Evolutionary conservation across 2,888 invertebrate species (phyloP), one percentile per base, ranked within the genome.

Genomic region (Lochmaea capreae): DNA sequence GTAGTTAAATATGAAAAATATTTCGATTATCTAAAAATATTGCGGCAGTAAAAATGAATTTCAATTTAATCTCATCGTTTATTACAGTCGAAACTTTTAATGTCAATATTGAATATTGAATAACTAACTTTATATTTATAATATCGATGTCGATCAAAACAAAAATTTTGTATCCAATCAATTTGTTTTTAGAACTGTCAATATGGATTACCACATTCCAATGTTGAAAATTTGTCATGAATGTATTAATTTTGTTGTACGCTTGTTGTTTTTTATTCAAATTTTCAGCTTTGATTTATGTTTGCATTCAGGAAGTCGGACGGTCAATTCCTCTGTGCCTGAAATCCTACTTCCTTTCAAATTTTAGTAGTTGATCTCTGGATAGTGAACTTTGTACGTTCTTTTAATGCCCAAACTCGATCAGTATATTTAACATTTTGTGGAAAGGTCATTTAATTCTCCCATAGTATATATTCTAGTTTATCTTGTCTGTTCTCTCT

Each of bases 401-500:
- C 11, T 49, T 61, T 9, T 39, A 63, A 63, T 63, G 22, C 62
- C 12, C 6, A 18, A 63, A 63, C 11, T 16, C 8, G 16, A 39
- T 62, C 43, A 43, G 43, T 63, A 16, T 62, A 16, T 63, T 63
- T 43, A 39, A 43, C 43, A 43, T 43, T 18, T 16, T 11, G 11
- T 11, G 11, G 3, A 63, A 11, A 18, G 62, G 62, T 63, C 62
- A 43, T n/a, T 33, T 33, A 18, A 42, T 42, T 63, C 62, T 63
- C 18, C 12, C 12, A 18, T 9, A 16, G 18, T 43, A 42, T 63
- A 18, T 43, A 63, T 63, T 18, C 43, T 42, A 63, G 62, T 58
- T 58, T 57, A 39, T 46, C 46, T 43, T 46, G 65, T 52, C 22
- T 42, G 58, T 33, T 63, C 61, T 65, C 70, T 67, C 69, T 73